These are phyloP conservation scores for Hermetia illucens DNA, from an alignment of 1,140 invertebrate species.

Conservation along the genomic window DNA sequence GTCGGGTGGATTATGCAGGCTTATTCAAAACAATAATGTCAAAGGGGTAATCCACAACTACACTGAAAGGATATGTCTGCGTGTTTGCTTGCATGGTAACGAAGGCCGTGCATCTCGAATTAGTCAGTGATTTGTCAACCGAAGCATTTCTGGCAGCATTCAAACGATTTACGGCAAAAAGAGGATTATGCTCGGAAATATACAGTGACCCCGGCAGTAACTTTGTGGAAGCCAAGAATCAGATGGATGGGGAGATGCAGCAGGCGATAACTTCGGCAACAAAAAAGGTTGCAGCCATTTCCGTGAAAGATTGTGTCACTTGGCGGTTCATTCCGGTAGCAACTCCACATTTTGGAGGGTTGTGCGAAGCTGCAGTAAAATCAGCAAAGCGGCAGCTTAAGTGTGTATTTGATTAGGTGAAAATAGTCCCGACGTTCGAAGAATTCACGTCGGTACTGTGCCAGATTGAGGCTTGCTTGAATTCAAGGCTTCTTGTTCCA, in stretches of 20 bases:
- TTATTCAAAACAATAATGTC: too few species aligned
- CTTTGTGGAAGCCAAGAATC: slow-evolving; percentile 18
- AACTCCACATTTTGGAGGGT: background rate
- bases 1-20: too few species aligned
- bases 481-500: too few species aligned
- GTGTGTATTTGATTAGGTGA: too few species aligned
- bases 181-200: slow-evolving; percentile 12
- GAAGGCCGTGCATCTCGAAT: slow-evolving; percentile 20
- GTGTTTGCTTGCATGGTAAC: slow-evolving; percentile 20
- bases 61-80: background rate
- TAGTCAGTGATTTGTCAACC: slow-evolving; percentile 13
- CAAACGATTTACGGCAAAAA: slow-evolving; percentile 19
- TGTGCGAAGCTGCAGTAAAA: too few species aligned
- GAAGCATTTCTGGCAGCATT: slow-evolving; percentile 16
- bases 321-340: slow-evolving; percentile 1
- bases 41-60: too few species aligned
- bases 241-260: slow-evolving; percentile 5
- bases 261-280: background rate
- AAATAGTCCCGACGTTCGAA: too few species aligned
- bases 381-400: too few species aligned
- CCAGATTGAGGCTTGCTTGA: too few species aligned
- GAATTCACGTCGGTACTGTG: too few species aligned
- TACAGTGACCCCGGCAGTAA: slow-evolving; percentile 20
- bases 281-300: slow-evolving; percentile 1
- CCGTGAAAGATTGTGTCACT: background rate